Evolutionary conservation across 2,797 vertebrate species (phyloP), one percentile per base, ranked within the genome.

Genomic region (Hipposideros larvatus): DNA sequence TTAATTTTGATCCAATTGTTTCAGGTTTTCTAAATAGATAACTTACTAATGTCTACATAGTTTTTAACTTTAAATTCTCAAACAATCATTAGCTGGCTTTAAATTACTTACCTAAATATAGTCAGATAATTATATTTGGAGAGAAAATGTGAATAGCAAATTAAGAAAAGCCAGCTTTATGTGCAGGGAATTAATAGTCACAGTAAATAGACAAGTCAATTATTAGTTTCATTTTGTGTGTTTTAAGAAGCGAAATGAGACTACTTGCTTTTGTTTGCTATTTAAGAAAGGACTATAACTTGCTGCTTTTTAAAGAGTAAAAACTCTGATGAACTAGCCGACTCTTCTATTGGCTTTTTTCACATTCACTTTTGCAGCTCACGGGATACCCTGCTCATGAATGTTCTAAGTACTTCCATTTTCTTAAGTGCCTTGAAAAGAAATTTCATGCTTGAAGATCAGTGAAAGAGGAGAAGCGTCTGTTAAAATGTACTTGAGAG

Each of bases 181-280:
- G 63, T 71, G n/a, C 88, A 92, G 63, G 85, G 94, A 96, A 95
- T 96, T 96, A 97, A 91, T 63, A 95, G 78, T 77, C 82, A 94
- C 48, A 97, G 92, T 77, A 96, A 97, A 96, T n/a, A 95, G 90
- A 96, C 41, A 96, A 96, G 79, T 95, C 88, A 97, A 92, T 97
- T 97, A 97, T 95, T 95, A 94, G 59, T 96, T 96, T 97, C 80
- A 68, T 51, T 91, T 86, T 86, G 48, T 87, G 91, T 97, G 78
- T 94, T 97, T 95, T 96, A 96, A 97, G 83, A 86, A 95, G 71
- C 85, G n/a, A 96, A 96, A 95, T 93, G 78, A 95, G 78, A 96
- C 48, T 55, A 84, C 70, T 92, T 95, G 78, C n/a, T 77, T 97
- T 96, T 95, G 75, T 80, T 94, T 95, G 92, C 87, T 96, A 51